Base-by-base conservation (phyloP, 2,113 vertebrate species). In the Nerophis lumbriciformis region DNA sequence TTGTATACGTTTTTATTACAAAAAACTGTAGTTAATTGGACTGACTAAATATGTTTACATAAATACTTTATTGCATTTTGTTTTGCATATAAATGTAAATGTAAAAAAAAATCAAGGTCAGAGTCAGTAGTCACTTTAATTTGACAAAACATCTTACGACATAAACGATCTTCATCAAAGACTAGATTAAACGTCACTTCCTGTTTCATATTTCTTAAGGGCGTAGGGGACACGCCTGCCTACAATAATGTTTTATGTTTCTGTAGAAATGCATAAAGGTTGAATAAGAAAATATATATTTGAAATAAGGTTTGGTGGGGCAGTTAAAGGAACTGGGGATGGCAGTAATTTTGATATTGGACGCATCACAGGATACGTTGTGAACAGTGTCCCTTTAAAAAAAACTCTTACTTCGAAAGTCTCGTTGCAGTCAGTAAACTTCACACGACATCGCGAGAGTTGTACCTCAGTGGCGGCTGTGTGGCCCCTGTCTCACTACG, bases 391-490 rank as follows among this genome's bases (percentile, higher is more conserved):
- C 65, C 44, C 82, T 88, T 90, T 88, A 90, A 85, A 71, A 78
- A 53, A 14, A 14, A n/a, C 11, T 6, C 35, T 16, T 15, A 8
- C 45, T 12, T 50, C 5, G 16, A n/a, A 61, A 73, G 58, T 78
- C 83, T 73, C 87, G 74, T 73, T 68, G 68, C 60, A 60, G 59
- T 71, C 73, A 48, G 63, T 48, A 67, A 72, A 53, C 48, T 57
- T 59, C 59, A 16, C 50, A 16, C 28, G 42, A 60, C 85, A 75
- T 88, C 89, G 81, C 89, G 89, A 83, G 79, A 89, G 37, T 61
- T 80, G 68, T 39, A 58, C 58, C 53, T 71, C 74, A 82, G 84
- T 87, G 88, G 88, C 88, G 89, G 89, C 87, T 89, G 84, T 85
- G 83, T 85, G 84, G 87, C 83, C 85, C 85, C 85, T 82, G 77